These are phyloP conservation scores for Ursus arctos DNA, from an alignment of 2,113 vertebrate species.

Conservation along the genomic window DNA sequence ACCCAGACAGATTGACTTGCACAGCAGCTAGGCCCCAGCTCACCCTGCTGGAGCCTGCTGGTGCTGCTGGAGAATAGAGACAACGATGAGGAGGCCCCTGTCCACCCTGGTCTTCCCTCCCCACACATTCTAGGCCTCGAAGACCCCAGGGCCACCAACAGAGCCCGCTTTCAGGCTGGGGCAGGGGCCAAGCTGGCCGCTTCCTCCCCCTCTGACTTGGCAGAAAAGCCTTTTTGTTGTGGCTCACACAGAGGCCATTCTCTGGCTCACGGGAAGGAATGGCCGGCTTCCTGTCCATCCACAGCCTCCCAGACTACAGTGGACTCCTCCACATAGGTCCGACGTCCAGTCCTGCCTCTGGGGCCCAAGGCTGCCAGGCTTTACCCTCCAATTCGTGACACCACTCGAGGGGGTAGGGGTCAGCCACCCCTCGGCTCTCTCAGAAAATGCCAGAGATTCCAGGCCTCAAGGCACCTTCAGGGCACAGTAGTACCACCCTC, in stretches of 20 bases:
- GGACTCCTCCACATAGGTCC: not conserved
- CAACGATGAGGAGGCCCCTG: not conserved
- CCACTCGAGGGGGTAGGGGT: not conserved
- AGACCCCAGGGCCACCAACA: slow-evolving; percentile 68
- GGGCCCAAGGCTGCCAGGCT: not conserved
- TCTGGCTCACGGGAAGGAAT: slow-evolving; percentile 62
- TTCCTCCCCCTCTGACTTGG: slow-evolving; percentile 68
- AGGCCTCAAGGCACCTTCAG: not conserved
- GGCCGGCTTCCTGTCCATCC: slow-evolving; percentile 72
- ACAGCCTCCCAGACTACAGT: not conserved
- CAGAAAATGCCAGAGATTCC: not conserved
- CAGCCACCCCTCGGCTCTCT: no score
- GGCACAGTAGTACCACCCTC: not conserved
- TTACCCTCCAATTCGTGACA: not conserved
- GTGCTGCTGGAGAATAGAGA: not conserved
- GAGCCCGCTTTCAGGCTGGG: slow-evolving; percentile 78
- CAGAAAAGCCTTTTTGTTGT: slow-evolving; percentile 84
- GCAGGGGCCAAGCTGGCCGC: slow-evolving; percentile 13
- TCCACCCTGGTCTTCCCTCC: not conserved
- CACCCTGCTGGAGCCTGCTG: no score
- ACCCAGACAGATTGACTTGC: not conserved
- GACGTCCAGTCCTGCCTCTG: not conserved
- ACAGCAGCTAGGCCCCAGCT: not conserved
- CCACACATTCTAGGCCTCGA: not conserved
- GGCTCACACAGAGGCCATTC: slow-evolving; percentile 76